Conservation (phyloP, 2,113 vertebrate species). For the Scophthalmus maximus region DNA sequence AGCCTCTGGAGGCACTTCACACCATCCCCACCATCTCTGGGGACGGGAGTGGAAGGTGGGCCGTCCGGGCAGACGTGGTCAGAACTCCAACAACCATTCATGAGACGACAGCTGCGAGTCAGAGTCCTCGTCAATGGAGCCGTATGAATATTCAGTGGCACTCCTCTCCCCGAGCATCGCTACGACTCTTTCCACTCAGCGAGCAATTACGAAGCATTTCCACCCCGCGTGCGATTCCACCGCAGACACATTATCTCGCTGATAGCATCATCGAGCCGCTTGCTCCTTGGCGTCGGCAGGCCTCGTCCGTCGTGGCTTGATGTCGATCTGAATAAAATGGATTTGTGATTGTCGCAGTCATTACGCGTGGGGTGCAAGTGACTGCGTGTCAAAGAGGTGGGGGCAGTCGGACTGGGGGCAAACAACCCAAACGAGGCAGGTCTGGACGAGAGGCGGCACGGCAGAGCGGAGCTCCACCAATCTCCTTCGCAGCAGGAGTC, state of each 20-base stretch:
- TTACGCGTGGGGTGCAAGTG: slow-evolving; percentile 17
- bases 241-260: slow-evolving; percentile 7
- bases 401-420: slow-evolving; percentile 25
- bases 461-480: slow-evolving; percentile 47
- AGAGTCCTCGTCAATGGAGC: slow-evolving; percentile 41
- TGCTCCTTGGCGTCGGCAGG: slow-evolving; percentile 12
- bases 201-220: slow-evolving; percentile 45
- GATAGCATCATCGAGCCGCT: slow-evolving; percentile 32
- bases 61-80: slow-evolving; percentile 12
- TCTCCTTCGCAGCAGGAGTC: slow-evolving; percentile 50
- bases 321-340: slow-evolving; percentile 47
- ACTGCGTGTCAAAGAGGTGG: not conserved
- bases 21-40: not conserved
- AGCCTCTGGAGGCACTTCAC: not conserved
- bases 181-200: slow-evolving; percentile 22
- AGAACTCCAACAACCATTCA: slow-evolving; percentile 20
- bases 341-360: slow-evolving; percentile 49
- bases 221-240: slow-evolving; percentile 5
- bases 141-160: slow-evolving; percentile 56
- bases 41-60: not conserved
- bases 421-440: slow-evolving; percentile 26
- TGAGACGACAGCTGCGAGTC: slow-evolving; percentile 31
- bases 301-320: slow-evolving; percentile 1
- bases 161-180: slow-evolving; percentile 32
- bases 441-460: slow-evolving; percentile 29